Conservation (phyloP, 2,888 invertebrate species). For the Entomobrya proxima region DNA sequence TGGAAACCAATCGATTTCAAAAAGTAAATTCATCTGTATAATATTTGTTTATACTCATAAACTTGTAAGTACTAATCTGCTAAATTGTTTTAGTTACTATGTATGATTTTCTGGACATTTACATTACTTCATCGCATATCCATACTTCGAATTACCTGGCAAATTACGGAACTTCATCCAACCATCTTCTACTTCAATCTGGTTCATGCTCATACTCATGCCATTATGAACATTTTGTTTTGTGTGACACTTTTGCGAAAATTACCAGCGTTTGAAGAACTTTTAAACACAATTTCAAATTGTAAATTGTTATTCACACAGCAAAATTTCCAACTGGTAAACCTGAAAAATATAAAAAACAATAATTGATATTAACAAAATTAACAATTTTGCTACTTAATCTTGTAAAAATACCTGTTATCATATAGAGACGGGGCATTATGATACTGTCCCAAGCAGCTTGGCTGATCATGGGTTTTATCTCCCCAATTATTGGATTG, state of each 20-base stretch:
- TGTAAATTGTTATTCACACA: neutral
- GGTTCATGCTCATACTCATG: constrained; percentile 19
- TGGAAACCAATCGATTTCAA: constrained; percentile 21
- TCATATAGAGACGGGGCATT: neutral
- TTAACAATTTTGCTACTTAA: no score
- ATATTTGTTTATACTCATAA: neutral
- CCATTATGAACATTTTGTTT: constrained; percentile 27
- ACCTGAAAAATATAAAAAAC: no score
- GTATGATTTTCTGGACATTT: neutral
- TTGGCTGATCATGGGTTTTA: neutral
- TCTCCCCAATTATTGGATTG: constrained; percentile 1
- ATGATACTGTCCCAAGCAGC: neutral
- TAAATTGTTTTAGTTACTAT: neutral
- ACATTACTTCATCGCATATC: constrained; percentile 5
- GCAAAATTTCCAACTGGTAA: neutral
- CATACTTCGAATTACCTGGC: constrained; percentile 15
- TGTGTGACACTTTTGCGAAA: neutral
- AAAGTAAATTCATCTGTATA: neutral
- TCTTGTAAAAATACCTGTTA: neutral
- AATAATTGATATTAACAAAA: no score
- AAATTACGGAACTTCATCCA: constrained; percentile 29
- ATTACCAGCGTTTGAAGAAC: neutral
- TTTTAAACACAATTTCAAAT: constrained; percentile 1
- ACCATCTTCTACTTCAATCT: constrained; percentile 45
- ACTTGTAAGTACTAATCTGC: neutral